Base-by-base conservation (phyloP, 2,797 vertebrate genomes). In the Anniella stebbinsi region DNA sequence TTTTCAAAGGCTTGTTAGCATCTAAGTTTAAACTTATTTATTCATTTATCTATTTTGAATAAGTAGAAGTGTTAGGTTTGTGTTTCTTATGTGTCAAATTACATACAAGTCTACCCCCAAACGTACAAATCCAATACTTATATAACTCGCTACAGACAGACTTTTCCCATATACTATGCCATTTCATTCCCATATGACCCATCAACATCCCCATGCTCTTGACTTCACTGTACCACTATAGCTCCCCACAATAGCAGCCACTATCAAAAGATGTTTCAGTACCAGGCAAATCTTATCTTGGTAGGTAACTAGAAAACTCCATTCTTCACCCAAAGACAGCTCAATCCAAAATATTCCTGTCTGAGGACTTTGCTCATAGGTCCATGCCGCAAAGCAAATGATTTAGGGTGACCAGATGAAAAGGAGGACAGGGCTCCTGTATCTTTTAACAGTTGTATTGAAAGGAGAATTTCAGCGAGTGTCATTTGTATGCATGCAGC, bases 1-100 rank as follows among this genome's bases (percentile, higher is more conserved):
- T 89, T 83, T 89, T 89, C 81, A 89, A 75, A 84, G 80, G 80
- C 30, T 76, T 84, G 87, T 88, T 76, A 66, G 57, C 9, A n/a
- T 76, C 57, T 76, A 38, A 36, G 11, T 77, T 84, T 48, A 77
- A 76, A 48, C n/a, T 48, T 66, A 84, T 83, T 36, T 48, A 36
- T 45, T 45, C 51, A 84, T 83, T 36, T 48, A 36, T 45, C 6
- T 45, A 45, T 33, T 54, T 87, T 41, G 41, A 45, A 23, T 76
- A 48, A 70, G 69, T n/a, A 48, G 28, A 82, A 69, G 23, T 23
- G 36, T 54, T 73, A 57, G 70, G 69, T 36, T 80, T 80, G 48
- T 23, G 30, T 60, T 89, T 84, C 60, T 54, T 67, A 48, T 48
- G 36, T 67, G 38, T 67, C 72, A 76, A 69, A 51, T n/a, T 60